Base-by-base conservation (phyloP, 2,797 vertebrate genomes). In the Bovichtus diacanthus region DNA sequence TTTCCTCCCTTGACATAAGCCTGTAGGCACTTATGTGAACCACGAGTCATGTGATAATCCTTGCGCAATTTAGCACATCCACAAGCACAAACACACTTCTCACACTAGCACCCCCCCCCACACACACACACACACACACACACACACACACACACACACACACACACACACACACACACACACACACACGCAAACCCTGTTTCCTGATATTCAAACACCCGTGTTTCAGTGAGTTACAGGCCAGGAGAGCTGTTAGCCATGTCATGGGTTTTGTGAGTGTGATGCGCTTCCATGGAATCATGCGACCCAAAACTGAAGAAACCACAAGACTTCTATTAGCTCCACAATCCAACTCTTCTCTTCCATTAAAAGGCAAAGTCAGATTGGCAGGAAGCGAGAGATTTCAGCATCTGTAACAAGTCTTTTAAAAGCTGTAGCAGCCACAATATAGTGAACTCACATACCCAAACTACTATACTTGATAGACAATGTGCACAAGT, bases 241-340 rank as follows among this genome's bases (percentile, higher is more conserved):
- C 31, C 31, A 34, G 31, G 31, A 34, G 31, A 34, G 80, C 73
- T 59, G 74, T 70, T 9, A 75, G 80, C 59, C 41, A 2, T 85
- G 82, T 95, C 94, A 95, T 92, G 92, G 71, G 88, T 74, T 92
- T 67, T 46, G 43, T 70, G 64, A 69, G 61, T 78, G 51, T 63
- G 70, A 76, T 64, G 21, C 73, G 68, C 66, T 73, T 80, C 72
- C 77, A 44, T 70, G 78, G 62, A 88, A 72, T 94, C 94, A 94
- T 81, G 82, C 91, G 92, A 93, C 83, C 66, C 46, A 49, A 55
- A 80, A 81, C 47, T 39, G 43, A 51, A 50, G 25, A 90, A 89
- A 91, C 83, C 94, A 94, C 92, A 91, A 94, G 94, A 89, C 90
- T 85, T 84, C 76, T 70, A 89, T 93, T 92, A 92, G 84, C 80